A percentile compares a stretch with the other conserved stretches of the same genome.
phyloP scores from a whole-genome alignment of 2,113 vertebrate species.

The Anarrhichthys ocellatus region DNA sequence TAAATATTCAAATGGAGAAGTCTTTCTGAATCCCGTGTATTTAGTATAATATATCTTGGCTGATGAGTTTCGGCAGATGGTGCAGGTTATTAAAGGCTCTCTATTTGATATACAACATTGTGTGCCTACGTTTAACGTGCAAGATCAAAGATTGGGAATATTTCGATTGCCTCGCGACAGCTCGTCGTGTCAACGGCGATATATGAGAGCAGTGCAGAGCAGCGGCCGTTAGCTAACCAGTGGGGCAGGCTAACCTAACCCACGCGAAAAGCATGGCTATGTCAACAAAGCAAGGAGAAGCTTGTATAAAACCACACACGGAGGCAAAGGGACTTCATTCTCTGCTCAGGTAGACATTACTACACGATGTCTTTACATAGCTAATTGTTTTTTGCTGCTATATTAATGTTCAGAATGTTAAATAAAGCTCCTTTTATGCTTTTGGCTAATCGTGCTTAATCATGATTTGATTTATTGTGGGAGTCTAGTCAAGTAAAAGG shows the following conservation, averaged over 20 bases:
- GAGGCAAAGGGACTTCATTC: too few relatives aligned
- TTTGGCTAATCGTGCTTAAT: constrained; percentile 1
- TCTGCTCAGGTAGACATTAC: too few relatives aligned
- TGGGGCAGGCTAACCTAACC: too few relatives aligned
- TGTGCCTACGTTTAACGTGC: neutral
- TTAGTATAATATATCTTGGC: neutral
- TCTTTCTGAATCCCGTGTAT: constrained; percentile 23
- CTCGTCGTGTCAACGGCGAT: neutral
- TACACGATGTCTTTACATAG: too few relatives aligned
- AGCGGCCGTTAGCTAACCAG: too few relatives aligned
- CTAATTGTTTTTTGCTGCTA: too few relatives aligned
- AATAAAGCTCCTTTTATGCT: neutral
- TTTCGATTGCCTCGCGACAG: neutral
- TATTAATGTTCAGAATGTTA: too few relatives aligned
- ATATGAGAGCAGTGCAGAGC: neutral
- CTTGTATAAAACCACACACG: too few relatives aligned
- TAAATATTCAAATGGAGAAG: constrained; percentile 9
- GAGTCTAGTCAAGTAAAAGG: neutral
- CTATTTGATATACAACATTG: neutral
- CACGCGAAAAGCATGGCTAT: too few relatives aligned
- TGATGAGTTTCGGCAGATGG: neutral
- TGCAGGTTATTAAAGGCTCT: constrained; percentile 15
- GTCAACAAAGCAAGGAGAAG: too few relatives aligned
- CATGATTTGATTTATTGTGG: neutral
- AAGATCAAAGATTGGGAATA: neutral